Evolutionary conservation across 2,797 vertebrate species (phyloP), one percentile per base, ranked within the genome.

Genomic region (Diplodus sargus): DNA sequence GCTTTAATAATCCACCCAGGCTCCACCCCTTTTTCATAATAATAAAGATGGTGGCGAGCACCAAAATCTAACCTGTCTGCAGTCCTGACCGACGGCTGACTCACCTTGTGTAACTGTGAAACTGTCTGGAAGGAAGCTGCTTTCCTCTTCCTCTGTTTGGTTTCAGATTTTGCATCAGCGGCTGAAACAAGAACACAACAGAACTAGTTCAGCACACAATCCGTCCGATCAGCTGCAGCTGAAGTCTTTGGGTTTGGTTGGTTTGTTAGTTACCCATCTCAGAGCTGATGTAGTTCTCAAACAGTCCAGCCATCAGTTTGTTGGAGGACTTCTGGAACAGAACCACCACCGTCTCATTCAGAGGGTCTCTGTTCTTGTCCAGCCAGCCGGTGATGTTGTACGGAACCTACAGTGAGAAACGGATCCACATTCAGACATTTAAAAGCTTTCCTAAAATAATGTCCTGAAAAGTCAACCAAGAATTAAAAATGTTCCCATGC

Each of bases 51-150:
- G 30, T 7, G 30, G 30, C 30, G 30, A 34, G 30, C 30, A 34
- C 30, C 30, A 34, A 34, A 34, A 7, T 34, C 4, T 34, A 4
- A 34, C 7, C 5, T 34, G 30, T 6, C 5, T 34, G 3, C 28
- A 56, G 42, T n/a, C 47, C 0, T 14, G 25, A 28, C n/a, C 47
- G 22, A 6, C 47, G 13, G 16, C 10, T 16, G 14, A 28, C 82
- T 94, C 80, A 97, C 97, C 96, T 98, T 98, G 91, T 98, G 97
- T 34, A 99, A 73, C 93, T 98, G 97, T 0, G 97, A 98, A 74
- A 98, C 98, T 0, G 98, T 99, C 92, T 97, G 97, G 91, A 98
- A 99, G 2, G 97, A 98, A 51, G 97, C 96, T 22, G 95, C 96
- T 94, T 98, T 99, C 91, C 95, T 97, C 78, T 96, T 97, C 90